Evolutionary conservation across 1,140 invertebrate genomes (phyloP), one percentile per base, ranked within the genome.

Genomic region (Neodiprion lecontei): DNA sequence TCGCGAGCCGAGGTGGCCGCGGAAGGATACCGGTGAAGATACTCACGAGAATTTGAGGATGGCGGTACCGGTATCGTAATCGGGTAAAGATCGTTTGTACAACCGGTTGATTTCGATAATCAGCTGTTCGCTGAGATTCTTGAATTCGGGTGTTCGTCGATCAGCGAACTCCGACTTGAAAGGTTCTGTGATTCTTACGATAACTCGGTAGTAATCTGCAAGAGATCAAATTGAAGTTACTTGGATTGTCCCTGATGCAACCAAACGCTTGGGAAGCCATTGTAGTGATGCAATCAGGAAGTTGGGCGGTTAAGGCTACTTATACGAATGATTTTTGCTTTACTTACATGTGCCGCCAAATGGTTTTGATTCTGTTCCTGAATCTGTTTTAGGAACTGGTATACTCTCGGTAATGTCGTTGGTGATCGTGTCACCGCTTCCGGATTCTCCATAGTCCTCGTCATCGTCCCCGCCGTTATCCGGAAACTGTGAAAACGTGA

Each of bases 1-100:
- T 28, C 68, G 28, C 28, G 5, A 40, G 28, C 5, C 28, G 28
- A 40, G 28, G 28, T 40, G 28, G 5, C 28, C 5, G 28, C 28
- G 0, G 28, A 40, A 40, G 5, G 28, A 40, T 40, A 40, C 28
- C 28, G 28, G 28, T 5, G 28, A 40, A 40, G 65, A 81, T 69
- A 21, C 86, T 87, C 78, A 89, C 88, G 79, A 82, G 74, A 88
- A 83, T 70, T 86, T 88, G 4, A 88, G 79, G 71, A 88, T 81
- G 61, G 77, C 87, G 8, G 81, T 82, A 0, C 80, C 77, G n/a
- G 84, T 80, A 65, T 76, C 53, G 48, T 83, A 81, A n/a, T 82
- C 75, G 9, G 83, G 84, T 49, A 86, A 80, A 14, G 78, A 76
- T 50, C 77, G 75, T 67, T 74, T 77, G 69, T 83, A 81, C 66